Conservation (phyloP, 2,113 vertebrate genomes). For the Chiloscyllium plagiosum region DNA sequence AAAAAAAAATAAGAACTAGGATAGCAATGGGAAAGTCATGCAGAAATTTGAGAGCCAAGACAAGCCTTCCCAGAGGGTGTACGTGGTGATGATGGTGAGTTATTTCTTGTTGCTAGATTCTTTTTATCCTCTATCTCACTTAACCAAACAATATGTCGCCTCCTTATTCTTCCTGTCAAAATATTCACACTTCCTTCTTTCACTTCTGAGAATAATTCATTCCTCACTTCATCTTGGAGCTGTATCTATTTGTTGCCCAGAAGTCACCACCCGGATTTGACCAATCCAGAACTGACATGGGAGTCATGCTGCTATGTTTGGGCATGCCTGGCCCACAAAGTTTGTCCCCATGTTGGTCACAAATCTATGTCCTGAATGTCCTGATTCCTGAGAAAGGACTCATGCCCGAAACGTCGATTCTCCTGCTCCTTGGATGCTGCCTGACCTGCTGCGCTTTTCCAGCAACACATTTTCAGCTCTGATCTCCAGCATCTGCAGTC, state of each 20-base stretch:
- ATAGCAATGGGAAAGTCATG: not conserved
- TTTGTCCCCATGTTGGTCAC: not conserved
- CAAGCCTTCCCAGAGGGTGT: not conserved
- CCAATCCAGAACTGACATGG: not conserved
- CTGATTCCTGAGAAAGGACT: no score
- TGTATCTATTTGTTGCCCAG: not conserved
- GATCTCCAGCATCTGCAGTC: no score
- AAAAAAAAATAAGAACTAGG: no score
- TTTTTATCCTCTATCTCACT: not conserved
- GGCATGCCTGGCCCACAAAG: not conserved
- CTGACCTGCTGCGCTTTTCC: no score
- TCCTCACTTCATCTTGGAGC: not conserved
- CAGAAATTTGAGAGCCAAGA: not conserved
- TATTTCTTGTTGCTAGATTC: not conserved
- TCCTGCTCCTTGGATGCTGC: no score
- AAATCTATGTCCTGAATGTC: no score
- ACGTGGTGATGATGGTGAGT: no score
- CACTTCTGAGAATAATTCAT: not conserved
- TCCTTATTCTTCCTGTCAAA: not conserved
- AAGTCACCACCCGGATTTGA: not conserved
- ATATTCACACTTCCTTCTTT: not conserved
- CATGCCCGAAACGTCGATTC: no score
- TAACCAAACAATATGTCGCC: not conserved
- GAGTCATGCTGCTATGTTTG: not conserved
- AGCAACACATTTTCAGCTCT: no score